Percentiles rank a stretch among this genome's conserved stretches.
phyloP scores from a whole-genome alignment of 2,888 invertebrate genomes.

The Lamproptera curius region DNA sequence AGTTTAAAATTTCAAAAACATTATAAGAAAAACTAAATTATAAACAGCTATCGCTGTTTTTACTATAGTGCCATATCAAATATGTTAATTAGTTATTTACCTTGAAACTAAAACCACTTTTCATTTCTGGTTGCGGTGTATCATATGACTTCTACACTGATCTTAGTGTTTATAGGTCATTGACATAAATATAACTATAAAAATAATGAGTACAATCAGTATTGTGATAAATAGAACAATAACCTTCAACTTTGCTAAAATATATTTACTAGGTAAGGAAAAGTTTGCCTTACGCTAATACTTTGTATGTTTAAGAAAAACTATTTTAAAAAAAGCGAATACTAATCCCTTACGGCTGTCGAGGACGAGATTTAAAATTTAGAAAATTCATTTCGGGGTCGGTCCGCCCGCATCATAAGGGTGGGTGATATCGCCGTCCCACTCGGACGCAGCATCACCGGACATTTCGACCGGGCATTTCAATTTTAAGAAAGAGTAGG shows the following conservation, averaged over 20 bases:
- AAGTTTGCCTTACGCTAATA: too few species aligned
- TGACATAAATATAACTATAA: conserved; percentile 32
- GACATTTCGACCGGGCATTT: conserved; percentile 80
- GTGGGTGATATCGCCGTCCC: conserved; percentile 75
- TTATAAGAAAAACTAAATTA: conserved; percentile 22
- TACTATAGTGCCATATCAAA: conserved; percentile 3
- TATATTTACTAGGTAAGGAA: too few species aligned
- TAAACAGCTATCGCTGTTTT: conserved; percentile 8
- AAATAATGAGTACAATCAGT: too few species aligned
- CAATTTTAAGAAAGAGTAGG: conserved; percentile 79
- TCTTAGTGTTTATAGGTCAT: conserved; percentile 38
- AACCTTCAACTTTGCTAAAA: too few species aligned
- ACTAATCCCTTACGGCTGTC: conserved; percentile 26
- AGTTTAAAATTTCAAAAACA: not conserved
- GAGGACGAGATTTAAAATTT: conserved; percentile 67
- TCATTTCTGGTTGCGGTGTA: conserved; percentile 21
- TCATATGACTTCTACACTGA: conserved; percentile 18
- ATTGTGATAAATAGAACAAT: too few species aligned
- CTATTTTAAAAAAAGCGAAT: too few species aligned
- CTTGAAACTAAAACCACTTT: conserved; percentile 21
- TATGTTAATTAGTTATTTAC: conserved; percentile 22
- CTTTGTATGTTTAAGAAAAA: too few species aligned
- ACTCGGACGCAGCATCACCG: conserved; percentile 78
- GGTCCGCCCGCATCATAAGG: conserved; percentile 75
- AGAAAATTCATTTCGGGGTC: conserved; percentile 68